These are phyloP conservation scores for Pardalotus punctatus DNA, from an alignment of 2,113 vertebrate genomes.

Conservation along the genomic window DNA sequence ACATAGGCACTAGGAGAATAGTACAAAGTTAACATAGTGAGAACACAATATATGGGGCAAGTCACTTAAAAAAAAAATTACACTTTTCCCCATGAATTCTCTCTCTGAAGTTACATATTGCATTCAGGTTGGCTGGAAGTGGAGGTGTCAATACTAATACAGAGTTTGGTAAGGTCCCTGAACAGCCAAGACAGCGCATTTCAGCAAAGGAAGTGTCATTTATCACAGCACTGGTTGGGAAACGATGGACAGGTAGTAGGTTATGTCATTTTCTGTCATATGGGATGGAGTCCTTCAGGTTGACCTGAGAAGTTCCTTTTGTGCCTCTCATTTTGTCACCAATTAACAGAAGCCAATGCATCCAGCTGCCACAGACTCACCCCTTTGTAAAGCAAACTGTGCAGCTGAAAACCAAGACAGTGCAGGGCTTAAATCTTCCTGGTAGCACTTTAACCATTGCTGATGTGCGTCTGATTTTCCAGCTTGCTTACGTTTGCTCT, in stretches of 20 bases:
- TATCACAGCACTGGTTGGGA: background rate
- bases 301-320: background rate
- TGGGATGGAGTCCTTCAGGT: background rate
- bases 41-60: background rate
- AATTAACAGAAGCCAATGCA: background rate
- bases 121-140: background rate
- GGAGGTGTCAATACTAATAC: background rate
- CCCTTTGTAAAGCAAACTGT: background rate
- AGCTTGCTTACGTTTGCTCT: slow-evolving; percentile 35
- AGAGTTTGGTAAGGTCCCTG: background rate
- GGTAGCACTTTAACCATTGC: background rate
- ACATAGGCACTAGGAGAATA: background rate
- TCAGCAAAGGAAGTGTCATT: background rate
- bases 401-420: slow-evolving; percentile 4
- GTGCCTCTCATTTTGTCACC: background rate
- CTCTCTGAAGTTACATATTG: background rate
- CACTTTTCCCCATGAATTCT: background rate
- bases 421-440: background rate
- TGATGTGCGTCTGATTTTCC: background rate
- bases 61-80: background rate
- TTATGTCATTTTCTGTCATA: background rate
- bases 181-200: background rate
- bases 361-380: background rate
- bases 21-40: background rate
- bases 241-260: background rate